Conservation (phyloP, 2,888 invertebrate genomes). For the Melieria picta region DNA sequence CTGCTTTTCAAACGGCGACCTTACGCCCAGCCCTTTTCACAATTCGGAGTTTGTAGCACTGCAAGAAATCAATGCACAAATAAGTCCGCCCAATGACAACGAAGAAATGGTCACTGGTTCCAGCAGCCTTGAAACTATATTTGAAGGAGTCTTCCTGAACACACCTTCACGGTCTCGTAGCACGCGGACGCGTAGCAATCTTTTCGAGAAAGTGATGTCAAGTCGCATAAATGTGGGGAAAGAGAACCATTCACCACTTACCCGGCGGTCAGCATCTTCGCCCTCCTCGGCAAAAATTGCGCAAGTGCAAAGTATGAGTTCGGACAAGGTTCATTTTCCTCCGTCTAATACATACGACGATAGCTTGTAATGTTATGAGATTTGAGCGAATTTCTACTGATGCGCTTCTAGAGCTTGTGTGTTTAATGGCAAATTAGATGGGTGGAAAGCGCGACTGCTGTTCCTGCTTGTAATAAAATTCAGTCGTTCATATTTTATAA, state of each 20-base stretch:
- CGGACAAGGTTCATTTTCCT: no score
- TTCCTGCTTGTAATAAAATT: no score
- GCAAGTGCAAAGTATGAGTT: no score
- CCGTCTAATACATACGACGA: no score
- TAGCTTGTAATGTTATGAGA: no score
- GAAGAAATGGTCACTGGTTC: constrained; percentile 40
- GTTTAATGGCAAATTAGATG: no score
- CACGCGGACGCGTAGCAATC: constrained; percentile 46
- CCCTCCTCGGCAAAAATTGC: no score
- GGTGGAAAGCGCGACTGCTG: no score
- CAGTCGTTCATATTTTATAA: no score
- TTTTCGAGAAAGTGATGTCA: constrained; percentile 53
- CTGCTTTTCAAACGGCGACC: constrained; percentile 21
- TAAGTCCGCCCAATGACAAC: constrained; percentile 56
- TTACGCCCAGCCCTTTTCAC: constrained; percentile 38
- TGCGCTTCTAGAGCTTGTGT: no score
- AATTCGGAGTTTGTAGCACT: constrained; percentile 59
- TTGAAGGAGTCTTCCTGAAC: constrained; percentile 62
- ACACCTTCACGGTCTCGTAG: constrained; percentile 55
- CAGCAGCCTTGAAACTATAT: constrained; percentile 62
- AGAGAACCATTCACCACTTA: constrained; percentile 52
- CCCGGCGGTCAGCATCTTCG: no score
- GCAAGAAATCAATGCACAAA: constrained; percentile 63
- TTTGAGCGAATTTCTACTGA: no score
- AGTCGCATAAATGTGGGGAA: constrained; percentile 54